Conservation (phyloP, 2,888 invertebrate species). For the Clusia tigrina region DNA sequence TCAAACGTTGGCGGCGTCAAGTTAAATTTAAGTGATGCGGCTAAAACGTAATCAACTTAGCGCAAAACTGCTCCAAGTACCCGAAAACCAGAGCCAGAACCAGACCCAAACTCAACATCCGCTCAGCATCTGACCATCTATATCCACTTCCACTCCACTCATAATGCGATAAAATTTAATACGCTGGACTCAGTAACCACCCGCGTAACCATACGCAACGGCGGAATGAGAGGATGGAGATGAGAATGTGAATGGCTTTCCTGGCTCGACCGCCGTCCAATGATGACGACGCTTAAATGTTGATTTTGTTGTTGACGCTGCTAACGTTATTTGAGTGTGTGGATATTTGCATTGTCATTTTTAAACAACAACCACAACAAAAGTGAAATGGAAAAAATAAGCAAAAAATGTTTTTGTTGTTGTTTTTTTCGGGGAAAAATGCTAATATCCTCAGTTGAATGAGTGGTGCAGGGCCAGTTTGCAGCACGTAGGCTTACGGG, state of each 20-base stretch:
- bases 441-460: constrained; percentile 4
- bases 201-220: too few species aligned
- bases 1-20: constrained; percentile 5
- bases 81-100: too few species aligned
- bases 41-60: constrained; percentile 6
- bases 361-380: constrained; percentile 10
- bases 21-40: neutral
- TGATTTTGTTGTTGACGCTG: constrained; percentile 48
- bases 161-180: neutral
- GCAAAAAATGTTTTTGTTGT: constrained; percentile 4
- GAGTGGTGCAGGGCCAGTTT: too few species aligned
- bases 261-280: constrained; percentile 33
- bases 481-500: too few species aligned
- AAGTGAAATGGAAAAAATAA: neutral
- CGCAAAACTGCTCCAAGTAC: neutral
- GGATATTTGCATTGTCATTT: constrained; percentile 6
- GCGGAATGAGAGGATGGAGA: constrained; percentile 4
- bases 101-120: neutral
- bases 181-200: too few species aligned
- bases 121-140: neutral
- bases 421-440: constrained; percentile 1
- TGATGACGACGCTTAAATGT: constrained; percentile 58
- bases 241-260: too few species aligned
- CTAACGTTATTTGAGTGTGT: neutral
- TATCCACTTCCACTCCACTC: neutral